Evolutionary conservation across 2,797 vertebrate genomes (phyloP), one percentile per base, ranked within the genome.

Genomic region (Melanotaenia pygmaea): DNA sequence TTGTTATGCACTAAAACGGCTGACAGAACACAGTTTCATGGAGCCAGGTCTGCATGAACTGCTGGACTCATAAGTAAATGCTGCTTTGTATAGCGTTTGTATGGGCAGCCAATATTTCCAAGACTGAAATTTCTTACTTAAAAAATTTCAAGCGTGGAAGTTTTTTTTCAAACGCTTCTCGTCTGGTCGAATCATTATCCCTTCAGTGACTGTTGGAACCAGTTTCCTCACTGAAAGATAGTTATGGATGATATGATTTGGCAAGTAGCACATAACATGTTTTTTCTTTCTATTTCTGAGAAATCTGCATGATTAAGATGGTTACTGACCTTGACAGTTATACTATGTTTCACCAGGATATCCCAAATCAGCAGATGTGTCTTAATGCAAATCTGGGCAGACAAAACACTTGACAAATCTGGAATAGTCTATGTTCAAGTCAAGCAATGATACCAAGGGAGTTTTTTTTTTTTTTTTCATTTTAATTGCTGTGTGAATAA

Each of bases 371-470:
- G 74, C 87, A 82, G 79, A 89, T 84, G 88, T 73, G 65, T 80
- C 89, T 85, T 86, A 86, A 91, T 83, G 70, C 88, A 90, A 90
- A 93, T 94, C 89, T 93, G 91, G 89, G 87, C 51, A 26, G 61
- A 83, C 71, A 87, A 81, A 72, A 69, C 35, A 60, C 70, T 83
- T 79, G 77, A 86, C 86, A 88, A 87, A 90, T 92, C 91, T 91
- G 92, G 86, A 89, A 77, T 63, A 77, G n/a, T 86, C 79, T 68
- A 28, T 57, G 60, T 86, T 87, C 74, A 89, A 90, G 90, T 91
- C 89, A 89, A 79, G 70, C 77, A 57, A 70, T 47, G 77, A 86
- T 76, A 72, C 76, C 67, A 43, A 76, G 60, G 56, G 71, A 37
- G 6, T 30, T 32, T 45, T 62, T 54, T 56, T 28, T 54, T 56